Conservation (phyloP, 2,797 vertebrate genomes). For the Nannoperca australis region DNA sequence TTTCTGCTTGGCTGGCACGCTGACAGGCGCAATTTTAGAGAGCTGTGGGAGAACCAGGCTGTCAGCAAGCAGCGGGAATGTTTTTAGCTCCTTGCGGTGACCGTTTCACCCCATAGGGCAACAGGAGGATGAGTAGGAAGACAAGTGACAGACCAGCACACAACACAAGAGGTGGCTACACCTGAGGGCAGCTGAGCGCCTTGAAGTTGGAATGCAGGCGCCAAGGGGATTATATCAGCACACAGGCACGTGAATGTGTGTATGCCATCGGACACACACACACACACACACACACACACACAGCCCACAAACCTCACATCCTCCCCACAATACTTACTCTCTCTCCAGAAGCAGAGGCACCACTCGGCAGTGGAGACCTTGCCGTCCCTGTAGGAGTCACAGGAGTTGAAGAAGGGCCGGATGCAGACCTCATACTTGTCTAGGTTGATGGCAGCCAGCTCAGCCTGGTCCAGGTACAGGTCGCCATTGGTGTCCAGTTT, state of each 20-base stretch:
- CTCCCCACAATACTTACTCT: conserved; percentile 88
- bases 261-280: conserved; percentile 1
- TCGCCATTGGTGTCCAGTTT: conserved; percentile 95
- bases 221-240: conserved; percentile 30
- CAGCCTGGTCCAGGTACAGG: conserved; percentile 93
- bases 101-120: conserved; percentile 56
- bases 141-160: conserved; percentile 65
- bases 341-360: conserved; percentile 99
- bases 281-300: conserved; percentile 14
- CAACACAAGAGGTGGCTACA: conserved; percentile 24
- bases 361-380: conserved; percentile 95
- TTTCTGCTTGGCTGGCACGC: conserved; percentile 66
- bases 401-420: conserved; percentile 98
- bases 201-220: conserved; percentile 29
- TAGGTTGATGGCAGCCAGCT: conserved; percentile 96
- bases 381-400: conserved; percentile 94
- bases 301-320: conserved; percentile 3
- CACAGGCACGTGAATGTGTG: not conserved
- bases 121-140: conserved; percentile 52
- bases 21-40: conserved; percentile 55
- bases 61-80: conserved; percentile 75
- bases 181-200: conserved; percentile 27
- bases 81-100: conserved; percentile 67
- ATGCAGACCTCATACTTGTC: conserved; percentile 99
- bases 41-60: conserved; percentile 64